Conservation (phyloP, 2,888 invertebrate species). For the Myopa tessellatipennis region DNA sequence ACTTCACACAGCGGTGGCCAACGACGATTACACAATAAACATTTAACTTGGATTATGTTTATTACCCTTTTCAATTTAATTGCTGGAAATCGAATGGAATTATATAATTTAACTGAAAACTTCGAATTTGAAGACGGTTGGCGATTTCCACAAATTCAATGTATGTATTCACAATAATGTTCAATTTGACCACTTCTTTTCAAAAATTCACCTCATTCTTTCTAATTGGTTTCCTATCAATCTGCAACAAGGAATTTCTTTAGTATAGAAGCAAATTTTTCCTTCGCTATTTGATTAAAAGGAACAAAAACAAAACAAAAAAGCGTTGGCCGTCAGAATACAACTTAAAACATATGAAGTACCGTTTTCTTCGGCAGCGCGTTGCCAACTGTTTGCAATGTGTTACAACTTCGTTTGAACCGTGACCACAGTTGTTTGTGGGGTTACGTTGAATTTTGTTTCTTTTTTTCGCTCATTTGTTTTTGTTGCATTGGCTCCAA, state of each 20-base stretch:
- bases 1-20: constrained; percentile 5
- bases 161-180: background rate
- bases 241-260: no score
- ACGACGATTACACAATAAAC: constrained; percentile 18
- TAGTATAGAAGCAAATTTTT: no score
- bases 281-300: background rate
- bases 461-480: background rate
- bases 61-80: background rate
- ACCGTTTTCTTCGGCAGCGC: constrained; percentile 43
- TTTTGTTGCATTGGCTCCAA: constrained; percentile 6
- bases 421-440: background rate
- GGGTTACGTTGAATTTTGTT: background rate
- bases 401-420: constrained; percentile 10
- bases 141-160: no score
- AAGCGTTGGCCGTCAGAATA: background rate
- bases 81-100: background rate
- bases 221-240: background rate
- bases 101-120: background rate
- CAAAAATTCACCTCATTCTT: background rate
- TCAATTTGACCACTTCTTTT: no score
- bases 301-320: background rate
- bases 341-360: background rate
- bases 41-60: background rate
- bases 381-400: constrained; percentile 43
- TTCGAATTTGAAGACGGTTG: no score